Evolutionary conservation across 2,797 vertebrate genomes (phyloP).

Genomic region (Sandelia bainsii): DNA sequence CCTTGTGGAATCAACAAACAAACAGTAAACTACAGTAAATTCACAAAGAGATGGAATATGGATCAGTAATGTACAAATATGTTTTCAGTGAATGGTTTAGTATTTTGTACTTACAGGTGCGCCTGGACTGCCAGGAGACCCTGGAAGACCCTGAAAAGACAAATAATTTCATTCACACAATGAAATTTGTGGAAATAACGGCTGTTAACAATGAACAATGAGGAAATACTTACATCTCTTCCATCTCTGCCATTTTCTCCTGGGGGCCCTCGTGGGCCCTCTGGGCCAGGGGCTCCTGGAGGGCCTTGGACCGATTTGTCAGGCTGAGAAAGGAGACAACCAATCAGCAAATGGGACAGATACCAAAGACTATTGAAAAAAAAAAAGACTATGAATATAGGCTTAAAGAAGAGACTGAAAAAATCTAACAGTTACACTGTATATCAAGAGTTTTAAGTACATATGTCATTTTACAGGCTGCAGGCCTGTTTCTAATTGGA

Average conservation of each 20-base stretch:
- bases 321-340: conserved; percentile 72
- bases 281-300: conserved; percentile 78
- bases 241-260: conserved; percentile 87
- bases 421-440: background rate
- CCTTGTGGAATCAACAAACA: conserved; percentile 7
- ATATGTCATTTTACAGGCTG: background rate
- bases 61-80: conserved; percentile 5
- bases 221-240: conserved; percentile 81
- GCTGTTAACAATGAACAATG: background rate
- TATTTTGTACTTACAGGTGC: conserved; percentile 75
- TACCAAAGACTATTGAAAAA: background rate
- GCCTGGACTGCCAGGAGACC: conserved; percentile 81
- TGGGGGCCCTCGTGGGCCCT: conserved; percentile 79
- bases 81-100: conserved; percentile 4
- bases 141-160: conserved; percentile 82
- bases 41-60: background rate
- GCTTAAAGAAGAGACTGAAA: background rate
- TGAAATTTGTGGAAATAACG: background rate
- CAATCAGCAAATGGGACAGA: conserved; percentile 31
- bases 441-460: background rate
- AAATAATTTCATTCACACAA: conserved; percentile 9
- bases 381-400: background rate
- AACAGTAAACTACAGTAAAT: conserved; percentile 11
- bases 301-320: conserved; percentile 84
- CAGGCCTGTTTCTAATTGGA: background rate